phyloP scores from a whole-genome alignment of 2,888 invertebrate species.

The Neoitamus cyanurus region DNA sequence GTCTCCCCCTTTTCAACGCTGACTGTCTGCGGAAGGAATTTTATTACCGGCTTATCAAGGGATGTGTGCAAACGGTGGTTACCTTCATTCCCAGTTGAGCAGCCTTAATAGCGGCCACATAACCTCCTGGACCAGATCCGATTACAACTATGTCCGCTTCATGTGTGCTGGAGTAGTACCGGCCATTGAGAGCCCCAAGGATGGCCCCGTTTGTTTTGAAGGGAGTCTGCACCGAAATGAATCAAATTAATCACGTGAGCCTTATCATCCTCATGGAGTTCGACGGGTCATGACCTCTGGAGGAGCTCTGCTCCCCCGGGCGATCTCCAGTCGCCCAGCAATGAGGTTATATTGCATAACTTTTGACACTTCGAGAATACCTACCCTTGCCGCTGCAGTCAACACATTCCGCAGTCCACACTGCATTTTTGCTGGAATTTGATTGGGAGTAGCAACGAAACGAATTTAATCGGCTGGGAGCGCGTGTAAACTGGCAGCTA shows the following conservation, averaged over 20 bases:
- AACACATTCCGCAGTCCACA: slow-evolving; percentile 47
- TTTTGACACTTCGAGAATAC: slow-evolving; percentile 1
- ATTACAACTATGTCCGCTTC: slow-evolving; percentile 97
- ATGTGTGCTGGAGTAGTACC: slow-evolving; percentile 77
- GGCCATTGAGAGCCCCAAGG: slow-evolving; percentile 64
- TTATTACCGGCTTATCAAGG: not conserved
- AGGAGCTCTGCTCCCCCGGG: not conserved
- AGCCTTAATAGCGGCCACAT: slow-evolving; percentile 99
- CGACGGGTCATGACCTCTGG: slow-evolving; percentile 21
- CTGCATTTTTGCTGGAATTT: slow-evolving; percentile 46
- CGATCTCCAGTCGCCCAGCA: not conserved
- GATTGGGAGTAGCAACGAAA: not conserved
- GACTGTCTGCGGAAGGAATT: slow-evolving; percentile 74
- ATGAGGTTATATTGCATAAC: slow-evolving; percentile 48
- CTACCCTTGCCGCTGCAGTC: slow-evolving; percentile 49
- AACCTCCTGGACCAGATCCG: slow-evolving; percentile 98
- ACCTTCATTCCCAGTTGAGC: slow-evolving; percentile 98
- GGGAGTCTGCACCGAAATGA: slow-evolving; percentile 56
- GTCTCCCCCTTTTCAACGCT: slow-evolving; percentile 95
- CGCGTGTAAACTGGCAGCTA: not conserved
- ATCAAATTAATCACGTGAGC: not conserved
- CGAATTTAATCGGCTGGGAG: not conserved
- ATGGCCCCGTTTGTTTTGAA: slow-evolving; percentile 64
- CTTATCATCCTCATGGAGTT: not conserved
- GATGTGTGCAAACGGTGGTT: slow-evolving; percentile 50